These are phyloP conservation scores for Caenorhabditis sulstoni DNA, from an alignment of 2,888 invertebrate genomes.

Conservation along the genomic window DNA sequence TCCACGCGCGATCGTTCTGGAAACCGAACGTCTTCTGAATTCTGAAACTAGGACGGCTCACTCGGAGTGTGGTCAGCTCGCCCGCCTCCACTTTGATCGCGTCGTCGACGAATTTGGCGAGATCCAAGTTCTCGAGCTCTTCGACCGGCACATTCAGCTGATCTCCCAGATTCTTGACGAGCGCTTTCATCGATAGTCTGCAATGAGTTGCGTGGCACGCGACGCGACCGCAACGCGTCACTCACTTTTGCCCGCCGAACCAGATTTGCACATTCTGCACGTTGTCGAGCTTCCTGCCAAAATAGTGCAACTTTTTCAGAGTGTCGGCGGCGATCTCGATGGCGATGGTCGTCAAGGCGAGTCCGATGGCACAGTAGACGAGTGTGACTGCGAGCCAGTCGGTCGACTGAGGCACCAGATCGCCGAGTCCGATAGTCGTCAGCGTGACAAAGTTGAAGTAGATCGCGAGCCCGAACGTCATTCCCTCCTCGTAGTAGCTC, in stretches of 20 bases:
- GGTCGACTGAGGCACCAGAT: constrained; percentile 74
- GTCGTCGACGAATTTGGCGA: constrained; percentile 75
- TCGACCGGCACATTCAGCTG: constrained; percentile 76
- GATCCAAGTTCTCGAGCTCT: constrained; percentile 72
- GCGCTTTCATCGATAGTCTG: constrained; percentile 75
- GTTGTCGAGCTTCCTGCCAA: constrained; percentile 77
- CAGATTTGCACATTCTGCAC: constrained; percentile 77
- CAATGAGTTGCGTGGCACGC: no score
- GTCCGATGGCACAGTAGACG: constrained; percentile 75
- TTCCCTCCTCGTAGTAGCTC: constrained; percentile 75
- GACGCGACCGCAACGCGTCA: no score
- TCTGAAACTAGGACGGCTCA: neutral
- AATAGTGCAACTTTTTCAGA: constrained; percentile 77
- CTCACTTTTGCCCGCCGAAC: constrained; percentile 78
- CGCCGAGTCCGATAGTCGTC: constrained; percentile 78
- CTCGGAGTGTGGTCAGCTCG: constrained; percentile 72
- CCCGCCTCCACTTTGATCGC: constrained; percentile 77
- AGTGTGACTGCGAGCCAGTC: constrained; percentile 72
- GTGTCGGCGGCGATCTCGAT: constrained; percentile 79
- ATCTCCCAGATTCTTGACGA: constrained; percentile 77
- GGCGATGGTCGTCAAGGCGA: constrained; percentile 78
- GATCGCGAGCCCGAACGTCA: constrained; percentile 71
- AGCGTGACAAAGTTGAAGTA: constrained; percentile 79
- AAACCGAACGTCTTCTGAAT: constrained; percentile 11
- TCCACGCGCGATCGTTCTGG: constrained; percentile 70